Base-by-base conservation (phyloP, 2,113 vertebrate genomes). In the Myodes glareolus region DNA sequence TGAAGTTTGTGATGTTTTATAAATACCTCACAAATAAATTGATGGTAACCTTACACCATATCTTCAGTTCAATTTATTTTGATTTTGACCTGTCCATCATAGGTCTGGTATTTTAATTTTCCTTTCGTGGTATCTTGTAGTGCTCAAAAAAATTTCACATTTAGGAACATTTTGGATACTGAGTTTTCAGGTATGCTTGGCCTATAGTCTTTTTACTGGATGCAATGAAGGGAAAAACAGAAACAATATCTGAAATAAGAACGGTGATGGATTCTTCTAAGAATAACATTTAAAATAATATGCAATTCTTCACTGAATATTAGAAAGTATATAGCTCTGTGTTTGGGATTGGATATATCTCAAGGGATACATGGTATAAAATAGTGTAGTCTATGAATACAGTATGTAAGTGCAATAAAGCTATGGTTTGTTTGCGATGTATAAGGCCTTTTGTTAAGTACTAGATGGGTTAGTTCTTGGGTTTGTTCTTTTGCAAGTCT, bases 271-370 rank as follows among this genome's bases (percentile, higher is more conserved):
- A 39, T 61, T 77, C n/a, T 67, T 77, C 13, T 78, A 52, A 50
- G 78, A 33, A 68, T 86, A 88, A 70, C 5, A 94, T 95, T 85
- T 50, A 73, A 92, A 88, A 80, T 85, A 92, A 73, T 61, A 55
- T 13, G 17, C 67, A 95, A 50, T 73, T 77, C 7, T 86, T 89
- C 88, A n/a, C 3, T 82, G 16, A 76, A n/a, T 39, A 19, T 77
- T 25, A 58, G 14, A 91, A 78, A 42, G 47, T 58, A 27, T 42
- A 45, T 75, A 45, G 45, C 39, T 42, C 39, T 45, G 39, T 75
- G 23, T 65, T 70, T 88, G 50, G 27, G 94, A 45, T 50, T 55
- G 31, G 16, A n/a, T 96, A 78, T 36, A 39, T 85, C 27, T 88
- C 23, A 91, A 73, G 45, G 36, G 81, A 5, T 65, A 21, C 21